Percentiles rank a stretch among this genome's conserved stretches.
These are phyloP conservation scores for Axinella damicornis DNA, from an alignment of 37 sponge, comb jelly and placozoan species.

Conservation along the genomic window DNA sequence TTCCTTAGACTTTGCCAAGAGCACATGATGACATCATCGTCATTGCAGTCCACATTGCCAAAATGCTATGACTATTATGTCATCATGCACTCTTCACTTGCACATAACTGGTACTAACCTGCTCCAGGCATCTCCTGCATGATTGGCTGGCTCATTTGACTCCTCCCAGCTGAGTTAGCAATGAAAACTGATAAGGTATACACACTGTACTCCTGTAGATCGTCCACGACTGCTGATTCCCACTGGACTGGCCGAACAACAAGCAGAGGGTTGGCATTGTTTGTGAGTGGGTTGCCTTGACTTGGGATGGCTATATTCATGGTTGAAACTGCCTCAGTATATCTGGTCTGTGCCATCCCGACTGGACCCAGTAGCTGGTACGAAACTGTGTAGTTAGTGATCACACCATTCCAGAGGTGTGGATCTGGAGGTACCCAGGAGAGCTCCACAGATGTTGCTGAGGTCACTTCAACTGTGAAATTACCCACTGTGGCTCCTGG, in stretches of 20 bases:
- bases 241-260: neutral
- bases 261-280: neutral
- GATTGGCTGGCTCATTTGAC: neutral
- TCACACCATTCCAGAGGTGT: constrained; percentile 23
- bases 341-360: no score
- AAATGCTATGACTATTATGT: no score
- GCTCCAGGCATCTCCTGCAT: no score
- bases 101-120: no score
- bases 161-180: neutral
- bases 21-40: no score
- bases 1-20: no score
- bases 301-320: neutral
- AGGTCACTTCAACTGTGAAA: neutral
- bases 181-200: neutral
- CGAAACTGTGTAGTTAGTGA: neutral
- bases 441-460: neutral
- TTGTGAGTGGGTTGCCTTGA: neutral
- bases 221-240: neutral
- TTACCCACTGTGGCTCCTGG: neutral
- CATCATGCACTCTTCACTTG: no score
- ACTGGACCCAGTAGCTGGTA: neutral
- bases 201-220: neutral
- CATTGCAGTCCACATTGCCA: no score
- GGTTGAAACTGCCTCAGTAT: no score
- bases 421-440: constrained; percentile 34